These are phyloP conservation scores for Sturnira hondurensis DNA, from an alignment of 2,113 vertebrate genomes.

Conservation along the genomic window DNA sequence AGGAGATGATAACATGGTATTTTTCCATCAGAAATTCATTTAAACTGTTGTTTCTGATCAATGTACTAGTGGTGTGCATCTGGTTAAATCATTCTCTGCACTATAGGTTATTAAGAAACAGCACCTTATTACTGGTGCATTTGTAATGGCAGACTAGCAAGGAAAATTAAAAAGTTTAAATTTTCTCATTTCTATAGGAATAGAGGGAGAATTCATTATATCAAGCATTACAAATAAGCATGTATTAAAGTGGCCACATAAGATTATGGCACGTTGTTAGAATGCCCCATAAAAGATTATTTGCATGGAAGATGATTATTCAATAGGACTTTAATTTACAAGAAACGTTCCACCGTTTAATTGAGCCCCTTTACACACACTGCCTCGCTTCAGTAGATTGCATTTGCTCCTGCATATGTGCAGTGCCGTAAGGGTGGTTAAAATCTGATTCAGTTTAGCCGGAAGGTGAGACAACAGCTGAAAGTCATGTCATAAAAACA, in stretches of 20 bases:
- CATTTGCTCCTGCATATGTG: constrained; percentile 67
- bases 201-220: constrained; percentile 60
- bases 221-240: constrained; percentile 39
- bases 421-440: constrained; percentile 57
- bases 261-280: constrained; percentile 57
- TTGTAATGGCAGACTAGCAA: constrained; percentile 56
- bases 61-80: neutral
- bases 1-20: neutral
- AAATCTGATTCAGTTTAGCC: constrained; percentile 66
- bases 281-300: constrained; percentile 71
- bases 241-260: constrained; percentile 63
- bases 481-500: constrained; percentile 59
- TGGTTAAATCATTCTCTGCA: constrained; percentile 67
- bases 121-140: constrained; percentile 34
- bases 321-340: constrained; percentile 72
- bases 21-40: constrained; percentile 28
- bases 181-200: constrained; percentile 63
- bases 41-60: constrained; percentile 22
- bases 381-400: constrained; percentile 65
- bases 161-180: constrained; percentile 59
- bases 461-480: constrained; percentile 64
- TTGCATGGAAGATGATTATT: constrained; percentile 76
- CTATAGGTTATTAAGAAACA: constrained; percentile 41
- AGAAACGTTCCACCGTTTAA: constrained; percentile 72
- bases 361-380: constrained; percentile 65